Percentiles rank a stretch among this genome's conserved stretches.
These are phyloP conservation scores for Eudyptes chrysolophus DNA, from an alignment of 2,113 vertebrate species.

Conservation along the genomic window DNA sequence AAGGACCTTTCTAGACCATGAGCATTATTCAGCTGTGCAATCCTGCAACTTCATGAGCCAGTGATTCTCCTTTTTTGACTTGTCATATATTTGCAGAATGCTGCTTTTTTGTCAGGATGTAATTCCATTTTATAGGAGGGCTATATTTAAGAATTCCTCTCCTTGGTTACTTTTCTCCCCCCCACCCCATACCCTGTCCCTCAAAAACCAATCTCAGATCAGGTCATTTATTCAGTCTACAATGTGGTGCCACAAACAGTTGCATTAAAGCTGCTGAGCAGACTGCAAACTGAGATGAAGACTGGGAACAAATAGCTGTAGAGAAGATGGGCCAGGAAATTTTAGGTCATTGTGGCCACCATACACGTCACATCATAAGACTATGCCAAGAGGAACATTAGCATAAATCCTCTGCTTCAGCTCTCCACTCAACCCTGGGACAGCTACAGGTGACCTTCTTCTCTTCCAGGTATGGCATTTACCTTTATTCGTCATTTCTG, in stretches of 20 bases:
- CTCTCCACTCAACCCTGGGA: background rate
- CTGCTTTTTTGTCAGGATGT: background rate
- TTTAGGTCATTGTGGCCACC: background rate
- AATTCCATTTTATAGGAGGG: background rate
- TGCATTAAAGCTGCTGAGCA: background rate
- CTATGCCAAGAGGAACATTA: background rate
- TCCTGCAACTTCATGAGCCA: background rate
- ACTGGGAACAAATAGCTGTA: background rate
- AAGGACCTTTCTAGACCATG: background rate
- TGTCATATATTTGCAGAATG: background rate
- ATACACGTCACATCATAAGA: background rate
- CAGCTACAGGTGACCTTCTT: background rate
- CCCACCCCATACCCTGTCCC: background rate
- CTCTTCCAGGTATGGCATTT: background rate
- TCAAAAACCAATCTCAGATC: background rate
- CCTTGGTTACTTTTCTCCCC: background rate
- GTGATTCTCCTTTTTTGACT: background rate
- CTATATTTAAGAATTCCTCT: background rate
- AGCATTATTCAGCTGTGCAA: background rate
- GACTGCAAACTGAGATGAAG: background rate
- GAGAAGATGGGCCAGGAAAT: background rate
- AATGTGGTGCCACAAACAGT: background rate
- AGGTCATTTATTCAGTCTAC: background rate
- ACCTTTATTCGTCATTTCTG: background rate
- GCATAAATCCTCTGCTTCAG: background rate